Conservation (phyloP, 2,113 vertebrate genomes). For the Cyanoliseus patagonus region DNA sequence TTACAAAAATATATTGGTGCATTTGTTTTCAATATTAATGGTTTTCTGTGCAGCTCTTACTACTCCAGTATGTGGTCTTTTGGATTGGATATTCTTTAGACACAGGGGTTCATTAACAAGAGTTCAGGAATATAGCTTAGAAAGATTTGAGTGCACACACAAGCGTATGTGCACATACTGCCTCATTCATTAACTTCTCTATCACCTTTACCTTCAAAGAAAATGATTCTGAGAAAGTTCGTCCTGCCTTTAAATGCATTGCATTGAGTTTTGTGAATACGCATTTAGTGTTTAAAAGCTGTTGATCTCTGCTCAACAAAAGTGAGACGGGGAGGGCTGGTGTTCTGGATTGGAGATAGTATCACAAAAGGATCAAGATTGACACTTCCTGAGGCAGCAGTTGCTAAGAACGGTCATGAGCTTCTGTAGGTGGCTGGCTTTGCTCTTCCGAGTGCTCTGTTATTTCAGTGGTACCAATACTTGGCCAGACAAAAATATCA, state of each 20-base stretch:
- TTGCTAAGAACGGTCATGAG: background rate
- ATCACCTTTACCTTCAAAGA: background rate
- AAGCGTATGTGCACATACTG: background rate
- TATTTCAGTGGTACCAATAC: background rate
- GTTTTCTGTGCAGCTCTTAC: background rate
- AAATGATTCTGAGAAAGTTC: background rate
- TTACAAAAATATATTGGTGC: background rate
- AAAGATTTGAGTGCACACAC: background rate
- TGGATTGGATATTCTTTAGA: background rate
- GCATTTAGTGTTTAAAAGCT: background rate
- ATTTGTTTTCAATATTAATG: background rate
- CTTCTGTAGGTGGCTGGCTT: background rate
- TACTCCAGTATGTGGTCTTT: background rate
- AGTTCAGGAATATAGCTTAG: background rate
- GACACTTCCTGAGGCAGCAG: background rate
- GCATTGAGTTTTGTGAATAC: fast-evolving
- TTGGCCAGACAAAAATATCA: background rate
- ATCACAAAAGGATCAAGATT: background rate
- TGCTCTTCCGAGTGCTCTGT: background rate
- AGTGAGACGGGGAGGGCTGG: background rate
- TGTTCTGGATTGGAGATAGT: background rate
- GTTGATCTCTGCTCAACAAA: background rate
- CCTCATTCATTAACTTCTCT: background rate
- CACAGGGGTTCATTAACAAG: background rate
- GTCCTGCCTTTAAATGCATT: fast-evolving